phyloP scores from a whole-genome alignment of 1,140 invertebrate species.

The Campoletis sonorensis region DNA sequence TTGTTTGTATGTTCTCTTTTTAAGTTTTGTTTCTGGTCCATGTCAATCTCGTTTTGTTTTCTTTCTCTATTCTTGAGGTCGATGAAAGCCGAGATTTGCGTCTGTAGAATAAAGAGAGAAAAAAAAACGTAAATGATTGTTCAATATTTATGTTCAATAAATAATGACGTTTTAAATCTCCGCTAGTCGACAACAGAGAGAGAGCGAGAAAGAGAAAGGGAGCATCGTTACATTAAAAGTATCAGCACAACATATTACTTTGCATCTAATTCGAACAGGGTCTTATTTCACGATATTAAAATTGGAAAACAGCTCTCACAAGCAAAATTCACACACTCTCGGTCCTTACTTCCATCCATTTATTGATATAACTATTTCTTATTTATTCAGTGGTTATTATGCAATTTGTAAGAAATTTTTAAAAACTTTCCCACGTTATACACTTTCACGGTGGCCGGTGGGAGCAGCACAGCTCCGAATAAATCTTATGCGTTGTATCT shows the following conservation, averaged over 20 bases:
- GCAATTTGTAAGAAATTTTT: constrained; percentile 74
- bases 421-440: constrained; percentile 72
- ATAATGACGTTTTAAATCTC: not conserved
- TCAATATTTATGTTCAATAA: constrained; percentile 2
- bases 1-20: not conserved
- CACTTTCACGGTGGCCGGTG: constrained; percentile 69
- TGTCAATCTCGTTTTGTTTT: not conserved
- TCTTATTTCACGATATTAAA: too few relatives aligned
- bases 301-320: not conserved
- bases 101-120: constrained; percentile 15
- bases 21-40: not conserved
- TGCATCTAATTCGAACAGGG: not conserved
- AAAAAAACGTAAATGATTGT: constrained; percentile 21
- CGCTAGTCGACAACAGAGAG: not conserved
- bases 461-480: constrained; percentile 76
- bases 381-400: constrained; percentile 71
- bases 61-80: constrained; percentile 10
- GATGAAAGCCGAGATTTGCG: constrained; percentile 8
- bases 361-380: constrained; percentile 52
- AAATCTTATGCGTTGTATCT: constrained; percentile 74
- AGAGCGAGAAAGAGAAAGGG: constrained; percentile 12
- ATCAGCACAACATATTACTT: not conserved
- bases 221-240: not conserved
- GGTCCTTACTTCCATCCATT: constrained; percentile 57
- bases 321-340: constrained; percentile 28